Evolutionary conservation across 2,797 vertebrate genomes (phyloP), one percentile per base, ranked within the genome.

Genomic region (Tarsius wallacei): DNA sequence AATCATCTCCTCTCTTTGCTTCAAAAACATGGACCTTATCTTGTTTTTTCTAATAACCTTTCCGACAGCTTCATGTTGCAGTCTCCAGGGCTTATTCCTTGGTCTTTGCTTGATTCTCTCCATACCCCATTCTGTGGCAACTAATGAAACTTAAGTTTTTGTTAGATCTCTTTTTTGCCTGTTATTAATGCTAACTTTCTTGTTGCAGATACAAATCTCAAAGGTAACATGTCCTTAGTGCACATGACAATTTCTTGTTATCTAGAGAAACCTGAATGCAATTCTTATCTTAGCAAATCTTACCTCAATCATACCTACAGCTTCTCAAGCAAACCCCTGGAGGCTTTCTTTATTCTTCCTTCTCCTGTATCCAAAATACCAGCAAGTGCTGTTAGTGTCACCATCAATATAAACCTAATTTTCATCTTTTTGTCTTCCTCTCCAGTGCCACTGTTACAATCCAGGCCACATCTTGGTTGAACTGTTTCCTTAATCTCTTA

Each of bases 11-110:
- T 87, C 49, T 70, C 33, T 84, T 12, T 71, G 31, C n/a, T 93
- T 90, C 68, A 82, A 66, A 49, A 68, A 64, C 13, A 85, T 61
- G 0, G 0, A 87, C 78, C 71, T 31, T 55, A 78, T 28, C 57
- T 96, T 82, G 24, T 0, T 73, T 90, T 94, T 95, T 51, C 64
- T 89, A 76, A 82, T 74, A 94, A 78, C 19, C 51, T 92, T 94
- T 89, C 57, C 22, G 22, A 57, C 22, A 73, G 22, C 55, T 94
- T 90, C 63, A n/a, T 5, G 24, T 22, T 77, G 51, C 22, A 93
- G 55, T 85, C n/a, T 31, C 22, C 16, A 36, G 55, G 42, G 16
- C 13, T 68, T 80, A 31, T 61, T 91, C 4, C 5, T 70, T 14
- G 7, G 14, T 9, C 26, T 63, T 87, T 81, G 1, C 24, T 63